Conservation (phyloP, 2,113 vertebrate species). For the Mugil cephalus region DNA sequence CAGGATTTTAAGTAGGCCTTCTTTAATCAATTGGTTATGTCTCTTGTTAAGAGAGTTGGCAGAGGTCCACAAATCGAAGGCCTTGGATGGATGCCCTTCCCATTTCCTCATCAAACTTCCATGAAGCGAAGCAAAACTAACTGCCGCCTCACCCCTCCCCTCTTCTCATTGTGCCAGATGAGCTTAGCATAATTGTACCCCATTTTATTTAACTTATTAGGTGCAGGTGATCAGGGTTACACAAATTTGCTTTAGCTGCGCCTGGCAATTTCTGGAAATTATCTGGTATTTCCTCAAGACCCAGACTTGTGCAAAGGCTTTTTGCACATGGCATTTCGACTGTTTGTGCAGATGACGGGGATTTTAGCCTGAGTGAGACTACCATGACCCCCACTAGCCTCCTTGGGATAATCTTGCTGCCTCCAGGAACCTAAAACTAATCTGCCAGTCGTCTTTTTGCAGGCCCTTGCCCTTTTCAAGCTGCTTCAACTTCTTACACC, state of each 20-base stretch:
- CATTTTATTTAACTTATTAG: slow-evolving; percentile 19
- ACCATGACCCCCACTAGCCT: slow-evolving; percentile 66
- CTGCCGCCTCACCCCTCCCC: not conserved
- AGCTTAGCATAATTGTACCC: slow-evolving; percentile 21
- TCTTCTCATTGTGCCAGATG: slow-evolving; percentile 46
- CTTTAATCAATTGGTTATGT: slow-evolving; percentile 39
- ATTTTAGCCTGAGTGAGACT: slow-evolving; percentile 66
- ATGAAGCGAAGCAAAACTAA: slow-evolving; percentile 30
- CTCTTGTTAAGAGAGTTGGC: slow-evolving; percentile 41
- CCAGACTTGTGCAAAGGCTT: slow-evolving; percentile 25
- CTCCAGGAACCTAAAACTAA: slow-evolving; percentile 81
- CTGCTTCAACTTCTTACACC: slow-evolving; percentile 56
- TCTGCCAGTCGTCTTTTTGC: slow-evolving; percentile 72
- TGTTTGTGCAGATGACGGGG: slow-evolving; percentile 45
- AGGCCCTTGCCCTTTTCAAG: slow-evolving; percentile 57
- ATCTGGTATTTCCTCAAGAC: slow-evolving; percentile 36
- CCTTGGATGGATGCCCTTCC: slow-evolving; percentile 54
- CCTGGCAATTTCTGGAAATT: slow-evolving; percentile 8
- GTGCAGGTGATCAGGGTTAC: slow-evolving; percentile 21
- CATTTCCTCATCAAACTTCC: slow-evolving; percentile 59
- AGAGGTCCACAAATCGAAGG: slow-evolving; percentile 46
- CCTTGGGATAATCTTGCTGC: slow-evolving; percentile 77
- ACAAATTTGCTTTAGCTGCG: slow-evolving; percentile 12
- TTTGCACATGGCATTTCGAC: slow-evolving; percentile 52
- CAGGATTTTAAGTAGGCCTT: slow-evolving; percentile 19